phyloP scores from a whole-genome alignment of 2,113 vertebrate species.

The Taurulus bubalis region DNA sequence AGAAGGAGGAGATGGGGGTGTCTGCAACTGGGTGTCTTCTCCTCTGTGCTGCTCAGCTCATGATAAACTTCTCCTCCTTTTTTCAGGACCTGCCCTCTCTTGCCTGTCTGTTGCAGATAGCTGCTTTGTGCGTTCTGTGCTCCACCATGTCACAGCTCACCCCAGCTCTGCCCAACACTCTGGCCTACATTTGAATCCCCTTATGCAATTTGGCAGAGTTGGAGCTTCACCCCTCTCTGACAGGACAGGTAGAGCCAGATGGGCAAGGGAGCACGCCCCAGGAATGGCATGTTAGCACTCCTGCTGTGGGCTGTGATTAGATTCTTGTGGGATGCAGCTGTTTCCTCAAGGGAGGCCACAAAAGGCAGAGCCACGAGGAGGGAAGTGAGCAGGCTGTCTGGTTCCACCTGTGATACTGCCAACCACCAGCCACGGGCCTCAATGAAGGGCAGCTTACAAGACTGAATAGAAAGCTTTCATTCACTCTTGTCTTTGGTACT shows the following conservation, averaged over 20 bases:
- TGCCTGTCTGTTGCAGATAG: conserved; percentile 76
- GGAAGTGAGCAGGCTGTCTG: conserved; percentile 71
- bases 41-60: conserved; percentile 69
- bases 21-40: conserved; percentile 70
- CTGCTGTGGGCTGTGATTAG: conserved; percentile 69
- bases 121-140: conserved; percentile 54
- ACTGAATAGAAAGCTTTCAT: conserved; percentile 70
- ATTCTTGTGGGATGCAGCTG: conserved; percentile 74
- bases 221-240: conserved; percentile 23
- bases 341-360: conserved; percentile 71
- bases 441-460: conserved; percentile 54
- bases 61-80: conserved; percentile 76
- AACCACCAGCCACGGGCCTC: conserved; percentile 46
- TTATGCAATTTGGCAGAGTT: conserved; percentile 21
- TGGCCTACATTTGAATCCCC: conserved; percentile 36
- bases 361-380: conserved; percentile 57
- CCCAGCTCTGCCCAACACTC: conserved; percentile 12
- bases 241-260: conserved; percentile 70
- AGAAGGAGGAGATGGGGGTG: conserved; percentile 47
- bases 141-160: conserved; percentile 26
- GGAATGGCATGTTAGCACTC: conserved; percentile 55
- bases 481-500: conserved; percentile 79
- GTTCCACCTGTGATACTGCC: conserved; percentile 75
- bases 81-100: conserved; percentile 73
- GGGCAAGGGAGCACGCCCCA: conserved; percentile 43